A percentile compares a stretch with the other conserved stretches of the same genome.
Conservation (phyloP, 2,797 vertebrate species). For the Menidia menidia region DNA sequence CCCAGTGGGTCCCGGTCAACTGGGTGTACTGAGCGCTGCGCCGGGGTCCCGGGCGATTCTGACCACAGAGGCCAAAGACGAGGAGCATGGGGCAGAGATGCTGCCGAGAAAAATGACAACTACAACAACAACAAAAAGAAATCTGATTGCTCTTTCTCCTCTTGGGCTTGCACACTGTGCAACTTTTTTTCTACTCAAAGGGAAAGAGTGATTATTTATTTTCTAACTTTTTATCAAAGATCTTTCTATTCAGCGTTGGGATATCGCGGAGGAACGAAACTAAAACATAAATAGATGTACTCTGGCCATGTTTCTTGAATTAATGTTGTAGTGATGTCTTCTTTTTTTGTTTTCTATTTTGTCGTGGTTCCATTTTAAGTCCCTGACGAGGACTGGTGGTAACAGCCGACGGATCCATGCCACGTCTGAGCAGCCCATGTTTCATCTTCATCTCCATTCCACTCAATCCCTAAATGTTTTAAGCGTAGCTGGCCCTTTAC, state of each 20-base stretch:
- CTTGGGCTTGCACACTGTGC: slow-evolving; percentile 77
- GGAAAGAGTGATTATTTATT: slow-evolving; percentile 96
- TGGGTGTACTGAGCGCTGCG: slow-evolving; percentile 93
- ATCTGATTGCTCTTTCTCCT: slow-evolving; percentile 48
- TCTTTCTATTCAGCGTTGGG: slow-evolving; percentile 89
- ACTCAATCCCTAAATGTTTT: slow-evolving; percentile 25
- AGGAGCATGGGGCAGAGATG: slow-evolving; percentile 42
- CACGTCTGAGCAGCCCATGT: slow-evolving; percentile 28
- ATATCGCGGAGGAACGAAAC: slow-evolving; percentile 57
- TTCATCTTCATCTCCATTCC: slow-evolving; percentile 26
- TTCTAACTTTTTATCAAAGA: slow-evolving; percentile 98
- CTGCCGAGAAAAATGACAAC: slow-evolving; percentile 39
- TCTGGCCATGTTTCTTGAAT: slow-evolving; percentile 59
- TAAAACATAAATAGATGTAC: slow-evolving; percentile 9
- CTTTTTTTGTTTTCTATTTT: slow-evolving; percentile 43
- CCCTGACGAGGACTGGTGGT: slow-evolving; percentile 22
- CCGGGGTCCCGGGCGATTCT: slow-evolving; percentile 35
- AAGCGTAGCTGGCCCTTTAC: slow-evolving; percentile 11
- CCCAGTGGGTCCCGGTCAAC: slow-evolving; percentile 98
- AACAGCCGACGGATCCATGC: slow-evolving; percentile 6
- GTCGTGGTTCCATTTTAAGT: slow-evolving; percentile 42
- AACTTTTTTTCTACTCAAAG: slow-evolving; percentile 92
- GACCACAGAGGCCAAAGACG: slow-evolving; percentile 52
- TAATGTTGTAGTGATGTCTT: slow-evolving; percentile 46
- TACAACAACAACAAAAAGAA: slow-evolving; percentile 21